phyloP scores from a whole-genome alignment of 2,797 vertebrate genomes.

The Centropyge bicolor region DNA sequence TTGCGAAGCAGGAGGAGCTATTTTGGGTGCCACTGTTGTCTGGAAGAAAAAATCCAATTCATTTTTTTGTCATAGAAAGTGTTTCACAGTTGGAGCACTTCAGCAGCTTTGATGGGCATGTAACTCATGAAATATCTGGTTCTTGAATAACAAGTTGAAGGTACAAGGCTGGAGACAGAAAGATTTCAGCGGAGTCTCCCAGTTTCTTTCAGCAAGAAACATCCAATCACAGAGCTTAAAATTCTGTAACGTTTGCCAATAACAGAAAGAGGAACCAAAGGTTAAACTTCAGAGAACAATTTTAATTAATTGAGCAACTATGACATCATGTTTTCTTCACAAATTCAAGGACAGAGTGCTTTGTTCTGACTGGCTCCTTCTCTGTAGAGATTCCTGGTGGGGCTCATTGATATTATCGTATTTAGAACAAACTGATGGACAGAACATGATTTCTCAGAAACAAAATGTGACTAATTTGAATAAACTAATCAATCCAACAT shows the following conservation, averaged over 20 bases:
- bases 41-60: too few species aligned
- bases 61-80: not conserved
- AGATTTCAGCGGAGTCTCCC: not conserved
- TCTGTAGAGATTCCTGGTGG: not conserved
- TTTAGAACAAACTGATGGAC: not conserved
- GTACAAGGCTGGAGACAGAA: not conserved
- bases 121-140: not conserved
- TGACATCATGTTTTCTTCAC: not conserved
- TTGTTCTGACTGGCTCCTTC: not conserved
- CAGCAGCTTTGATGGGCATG: not conserved
- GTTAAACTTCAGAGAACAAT: not conserved
- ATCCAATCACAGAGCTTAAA: not conserved
- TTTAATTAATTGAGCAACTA: not conserved
- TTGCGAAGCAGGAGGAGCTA: not conserved
- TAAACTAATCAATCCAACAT: not conserved
- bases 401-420: too few species aligned
- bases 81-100: not conserved
- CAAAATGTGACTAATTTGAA: not conserved
- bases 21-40: not conserved
- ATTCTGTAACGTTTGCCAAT: not conserved
- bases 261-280: not conserved
- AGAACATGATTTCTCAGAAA: not conserved
- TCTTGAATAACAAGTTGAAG: slow-evolving; percentile 1
- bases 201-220: not conserved
- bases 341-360: not conserved